Evolutionary conservation across 1,140 invertebrate species (phyloP), one percentile per base, ranked within the genome.

Genomic region (Leptinotarsa undecemlineata): DNA sequence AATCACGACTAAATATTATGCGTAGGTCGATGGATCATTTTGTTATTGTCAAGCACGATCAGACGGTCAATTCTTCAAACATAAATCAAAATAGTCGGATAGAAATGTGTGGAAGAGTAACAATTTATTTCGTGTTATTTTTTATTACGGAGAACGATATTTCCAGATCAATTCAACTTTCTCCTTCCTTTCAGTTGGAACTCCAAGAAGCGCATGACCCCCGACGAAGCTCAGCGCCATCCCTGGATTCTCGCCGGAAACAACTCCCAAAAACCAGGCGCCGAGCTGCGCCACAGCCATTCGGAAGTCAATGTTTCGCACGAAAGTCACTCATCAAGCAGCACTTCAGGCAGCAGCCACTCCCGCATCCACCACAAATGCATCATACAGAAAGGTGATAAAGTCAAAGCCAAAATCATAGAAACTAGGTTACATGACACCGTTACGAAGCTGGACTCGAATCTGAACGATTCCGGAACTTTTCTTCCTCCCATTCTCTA

Each of bases 141-240:
- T 61, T 61, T 6, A 61, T 61, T 11, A n/a, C 0, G 60, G 17
- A 20, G 11, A 8, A 61, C 17, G 60, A 20, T 2, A 13, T 61
- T 61, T 20, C 60, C 17, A 20, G 2, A 61, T 61, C 20, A 20
- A 20, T 20, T 20, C 17, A 61, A 42, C 2, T 42, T 19, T 17
- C n/a, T 8, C 1, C 14, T 69, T 75, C 79, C 76, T 85, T 85
- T 15, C 85, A 94, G 93, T 84, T 99, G 97, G 97, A 96, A 98
- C 87, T 94, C 97, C 15, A 92, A 95, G 79, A 92, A 93, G 76
- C 89, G 98, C 71, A 93, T 99, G 91, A 98, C 94, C 19, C 96
- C 97, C 3, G 92, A 94, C 68, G 96, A 99, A 82, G 94, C 94
- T 26, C 88, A 92, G 61, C 88, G 90, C 57, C 93, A 95, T 84